Conservation (phyloP, 2,888 invertebrate species). For the Linnaemya tessellans region DNA sequence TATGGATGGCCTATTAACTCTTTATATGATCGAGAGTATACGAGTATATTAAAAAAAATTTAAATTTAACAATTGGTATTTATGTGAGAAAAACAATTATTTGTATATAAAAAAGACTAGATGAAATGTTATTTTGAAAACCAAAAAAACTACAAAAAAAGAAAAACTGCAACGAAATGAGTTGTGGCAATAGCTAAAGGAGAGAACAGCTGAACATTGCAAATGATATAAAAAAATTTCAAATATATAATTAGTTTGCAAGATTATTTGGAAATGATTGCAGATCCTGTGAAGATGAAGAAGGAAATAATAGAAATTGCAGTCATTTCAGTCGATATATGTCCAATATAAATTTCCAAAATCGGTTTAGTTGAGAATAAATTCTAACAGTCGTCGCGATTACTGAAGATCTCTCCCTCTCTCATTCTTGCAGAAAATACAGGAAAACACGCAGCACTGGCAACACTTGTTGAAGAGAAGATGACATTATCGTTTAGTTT, state of each 20-base stretch:
- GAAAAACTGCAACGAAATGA: background rate
- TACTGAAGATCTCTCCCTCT: too few species aligned
- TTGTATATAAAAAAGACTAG: slow-evolving; percentile 52
- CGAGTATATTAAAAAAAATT: slow-evolving; percentile 14
- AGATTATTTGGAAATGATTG: slow-evolving; percentile 11
- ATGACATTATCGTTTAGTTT: too few species aligned
- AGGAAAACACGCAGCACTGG: too few species aligned
- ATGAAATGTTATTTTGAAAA: slow-evolving; percentile 21
- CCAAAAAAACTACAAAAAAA: background rate
- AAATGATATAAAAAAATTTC: slow-evolving; percentile 18
- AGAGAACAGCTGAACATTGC: slow-evolving; percentile 17
- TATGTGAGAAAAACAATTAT: background rate
- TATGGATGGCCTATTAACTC: too few species aligned
- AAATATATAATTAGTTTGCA: background rate
- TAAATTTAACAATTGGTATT: slow-evolving; percentile 12
- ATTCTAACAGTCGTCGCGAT: too few species aligned
- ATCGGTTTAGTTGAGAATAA: background rate
- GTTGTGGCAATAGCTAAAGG: background rate
- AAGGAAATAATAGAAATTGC: background rate
- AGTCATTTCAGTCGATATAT: too few species aligned
- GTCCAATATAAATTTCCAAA: background rate
- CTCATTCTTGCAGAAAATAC: too few species aligned
- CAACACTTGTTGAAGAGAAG: too few species aligned
- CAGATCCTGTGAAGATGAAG: background rate
- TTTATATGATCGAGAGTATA: too few species aligned